phyloP scores from a whole-genome alignment of 1,140 invertebrate species.

The Drosophila tani region DNA sequence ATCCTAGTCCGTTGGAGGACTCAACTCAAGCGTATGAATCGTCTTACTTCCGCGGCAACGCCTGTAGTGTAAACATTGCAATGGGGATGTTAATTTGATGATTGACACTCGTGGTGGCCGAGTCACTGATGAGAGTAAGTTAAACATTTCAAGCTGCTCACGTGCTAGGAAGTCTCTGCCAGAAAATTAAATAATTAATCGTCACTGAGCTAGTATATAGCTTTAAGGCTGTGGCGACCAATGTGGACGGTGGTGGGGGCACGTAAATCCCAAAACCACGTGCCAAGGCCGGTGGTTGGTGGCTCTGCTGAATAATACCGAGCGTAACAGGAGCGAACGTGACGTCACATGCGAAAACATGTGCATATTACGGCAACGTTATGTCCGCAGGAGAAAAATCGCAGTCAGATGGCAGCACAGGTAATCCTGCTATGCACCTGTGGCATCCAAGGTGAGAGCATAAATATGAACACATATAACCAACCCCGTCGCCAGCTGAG shows the following conservation, averaged over 20 bases:
- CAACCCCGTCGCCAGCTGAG: not conserved
- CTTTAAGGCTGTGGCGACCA: not conserved
- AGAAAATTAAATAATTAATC: not conserved
- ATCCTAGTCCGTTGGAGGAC: not conserved
- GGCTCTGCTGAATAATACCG: conserved; percentile 2
- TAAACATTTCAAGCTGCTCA: not conserved
- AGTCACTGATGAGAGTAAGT: not conserved
- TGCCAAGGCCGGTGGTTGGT: conserved; percentile 30
- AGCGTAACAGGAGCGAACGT: conserved; percentile 38
- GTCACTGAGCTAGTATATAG: not conserved
- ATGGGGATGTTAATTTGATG: not conserved
- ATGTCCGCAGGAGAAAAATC: conserved; percentile 1
- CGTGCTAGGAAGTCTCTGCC: not conserved
- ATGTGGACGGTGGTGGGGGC: not conserved
- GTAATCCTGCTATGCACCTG: conserved; percentile 13
- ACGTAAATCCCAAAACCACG: conserved; percentile 19
- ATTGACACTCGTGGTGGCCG: not conserved
- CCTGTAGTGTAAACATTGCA: conserved; percentile 11
- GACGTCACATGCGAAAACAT: conserved; percentile 73
- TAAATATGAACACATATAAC: not conserved
- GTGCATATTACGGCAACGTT: conserved; percentile 60
- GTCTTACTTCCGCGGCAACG: conserved; percentile 11
- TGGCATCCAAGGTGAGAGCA: conserved; percentile 1
- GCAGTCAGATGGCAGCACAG: not conserved
- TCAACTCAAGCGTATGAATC: not conserved